Conservation (phyloP, 2,888 invertebrate genomes). For the Iphiclides podalirius region DNA sequence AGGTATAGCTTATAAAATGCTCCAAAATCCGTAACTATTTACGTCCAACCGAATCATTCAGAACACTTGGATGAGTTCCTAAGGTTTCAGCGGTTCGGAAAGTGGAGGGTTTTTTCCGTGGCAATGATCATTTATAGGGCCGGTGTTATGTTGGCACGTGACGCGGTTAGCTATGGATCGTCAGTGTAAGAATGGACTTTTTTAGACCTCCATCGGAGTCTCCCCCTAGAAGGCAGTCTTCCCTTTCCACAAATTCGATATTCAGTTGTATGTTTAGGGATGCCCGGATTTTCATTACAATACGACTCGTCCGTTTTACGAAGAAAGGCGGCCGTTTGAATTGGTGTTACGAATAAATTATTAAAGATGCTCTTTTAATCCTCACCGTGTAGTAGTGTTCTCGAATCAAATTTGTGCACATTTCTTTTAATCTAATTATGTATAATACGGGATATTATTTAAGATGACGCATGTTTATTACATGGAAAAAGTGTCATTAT, state of each 20-base stretch:
- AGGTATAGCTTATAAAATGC: too few species aligned
- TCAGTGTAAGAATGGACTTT: slow-evolving; percentile 36
- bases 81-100: slow-evolving; percentile 48
- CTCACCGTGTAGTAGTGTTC: too few species aligned
- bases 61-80: slow-evolving; percentile 29
- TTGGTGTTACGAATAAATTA: background rate
- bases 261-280: slow-evolving; percentile 4
- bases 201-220: slow-evolving; percentile 25
- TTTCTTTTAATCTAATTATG: too few species aligned
- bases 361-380: too few species aligned
- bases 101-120: slow-evolving; percentile 43
- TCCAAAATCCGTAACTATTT: slow-evolving; percentile 24
- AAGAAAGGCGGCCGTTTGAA: background rate
- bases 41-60: slow-evolving; percentile 31
- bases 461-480: too few species aligned
- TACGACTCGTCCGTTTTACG: background rate
- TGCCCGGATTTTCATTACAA: background rate
- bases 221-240: background rate
- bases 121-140: slow-evolving; percentile 60
- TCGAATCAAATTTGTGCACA: too few species aligned
- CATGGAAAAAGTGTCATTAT: too few species aligned
- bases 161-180: slow-evolving; percentile 42
- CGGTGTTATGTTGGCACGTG: slow-evolving; percentile 50
- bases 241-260: slow-evolving; percentile 11
- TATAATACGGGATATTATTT: too few species aligned